Conservation (phyloP, 2,888 invertebrate species). For the Terebella lapidaria region DNA sequence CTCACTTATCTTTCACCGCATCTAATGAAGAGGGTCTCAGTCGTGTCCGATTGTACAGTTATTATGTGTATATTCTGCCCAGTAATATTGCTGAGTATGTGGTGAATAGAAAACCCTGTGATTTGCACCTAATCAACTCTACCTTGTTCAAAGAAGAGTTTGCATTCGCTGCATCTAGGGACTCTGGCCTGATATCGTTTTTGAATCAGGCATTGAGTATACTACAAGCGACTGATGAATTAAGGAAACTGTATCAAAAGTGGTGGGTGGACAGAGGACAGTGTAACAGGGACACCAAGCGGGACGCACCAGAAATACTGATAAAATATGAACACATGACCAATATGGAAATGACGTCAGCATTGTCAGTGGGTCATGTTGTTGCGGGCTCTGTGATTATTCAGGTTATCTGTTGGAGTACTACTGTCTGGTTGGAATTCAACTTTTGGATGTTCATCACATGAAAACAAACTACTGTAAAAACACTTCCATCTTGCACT, state of each 20-base stretch:
- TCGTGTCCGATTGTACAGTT: constrained; percentile 5
- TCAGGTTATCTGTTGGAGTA: no score
- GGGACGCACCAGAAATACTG: no score
- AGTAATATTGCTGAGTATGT: constrained; percentile 12
- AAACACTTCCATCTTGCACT: no score
- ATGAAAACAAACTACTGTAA: no score
- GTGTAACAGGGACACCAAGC: constrained; percentile 3
- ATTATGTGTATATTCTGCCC: constrained; percentile 13
- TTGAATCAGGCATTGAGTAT: constrained; percentile 8
- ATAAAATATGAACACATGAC: no score
- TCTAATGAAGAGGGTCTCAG: constrained; percentile 15
- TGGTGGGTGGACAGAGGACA: constrained; percentile 13
- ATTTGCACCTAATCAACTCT: constrained; percentile 5
- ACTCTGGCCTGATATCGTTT: constrained; percentile 5
- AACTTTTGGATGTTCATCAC: no score
- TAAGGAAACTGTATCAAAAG: constrained; percentile 8
- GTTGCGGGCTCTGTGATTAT: no score
- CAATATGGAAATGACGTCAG: no score
- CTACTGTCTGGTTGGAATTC: no score
- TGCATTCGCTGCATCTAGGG: constrained; percentile 11
- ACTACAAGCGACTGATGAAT: constrained; percentile 4
- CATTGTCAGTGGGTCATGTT: no score
- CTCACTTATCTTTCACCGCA: constrained; percentile 1
- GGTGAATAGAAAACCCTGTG: constrained; percentile 8
- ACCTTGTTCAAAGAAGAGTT: constrained; percentile 9